These are phyloP conservation scores for Zaprionus ghesquierei DNA, from an alignment of 1,140 invertebrate genomes.

Conservation along the genomic window DNA sequence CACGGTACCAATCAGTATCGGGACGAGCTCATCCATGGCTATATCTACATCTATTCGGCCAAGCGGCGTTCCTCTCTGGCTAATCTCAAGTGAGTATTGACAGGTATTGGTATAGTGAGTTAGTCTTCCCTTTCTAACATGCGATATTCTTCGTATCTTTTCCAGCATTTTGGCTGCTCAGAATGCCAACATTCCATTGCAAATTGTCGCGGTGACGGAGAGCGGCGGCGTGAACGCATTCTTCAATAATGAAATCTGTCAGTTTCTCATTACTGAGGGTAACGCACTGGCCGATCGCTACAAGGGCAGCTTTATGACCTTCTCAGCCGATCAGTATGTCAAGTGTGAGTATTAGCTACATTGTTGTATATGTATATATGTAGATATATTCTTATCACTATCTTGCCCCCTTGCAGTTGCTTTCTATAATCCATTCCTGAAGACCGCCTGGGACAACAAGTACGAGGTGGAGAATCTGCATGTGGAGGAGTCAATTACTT, in stretches of 20 bases:
- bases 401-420: slow-evolving; percentile 87
- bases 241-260: slow-evolving; percentile 94
- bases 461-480: slow-evolving; percentile 97
- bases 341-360: slow-evolving; percentile 60
- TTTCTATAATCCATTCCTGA: slow-evolving; percentile 97
- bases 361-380: background rate
- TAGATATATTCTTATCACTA: background rate
- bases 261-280: slow-evolving; percentile 95
- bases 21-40: slow-evolving; percentile 97
- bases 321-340: slow-evolving; percentile 78
- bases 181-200: slow-evolving; percentile 96
- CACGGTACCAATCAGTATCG: slow-evolving; percentile 96
- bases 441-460: slow-evolving; percentile 97
- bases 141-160: slow-evolving; percentile 6
- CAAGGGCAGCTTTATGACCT: slow-evolving; percentile 95
- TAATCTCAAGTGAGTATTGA: slow-evolving; percentile 90
- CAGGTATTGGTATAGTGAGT: no score
- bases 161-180: slow-evolving; percentile 95
- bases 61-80: slow-evolving; percentile 97
- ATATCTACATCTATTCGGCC: slow-evolving; percentile 97
- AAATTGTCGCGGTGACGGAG: slow-evolving; percentile 96
- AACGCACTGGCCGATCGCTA: slow-evolving; percentile 95
- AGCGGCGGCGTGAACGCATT: slow-evolving; percentile 93
- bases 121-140: background rate
- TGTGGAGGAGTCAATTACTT: slow-evolving; percentile 90